Base-by-base conservation (phyloP, 2,888 invertebrate genomes). In the Beris chalybata region DNA sequence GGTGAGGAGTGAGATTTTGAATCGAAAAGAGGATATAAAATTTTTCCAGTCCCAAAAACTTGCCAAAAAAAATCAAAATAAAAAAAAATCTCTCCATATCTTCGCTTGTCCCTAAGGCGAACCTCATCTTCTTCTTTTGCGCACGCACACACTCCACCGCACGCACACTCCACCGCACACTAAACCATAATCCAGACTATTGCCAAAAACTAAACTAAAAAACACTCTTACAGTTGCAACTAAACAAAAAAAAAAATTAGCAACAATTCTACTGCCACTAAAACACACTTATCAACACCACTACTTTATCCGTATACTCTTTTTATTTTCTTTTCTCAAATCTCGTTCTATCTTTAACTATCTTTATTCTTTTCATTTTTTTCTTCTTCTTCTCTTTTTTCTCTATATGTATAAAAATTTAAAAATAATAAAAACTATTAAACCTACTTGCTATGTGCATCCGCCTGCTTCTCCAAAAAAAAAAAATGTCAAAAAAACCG, bases 1-100 rank as follows among this genome's bases (percentile, higher is more conserved):
- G 92, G 94, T 95, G 85, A 93, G 93, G 58, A 50, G 57, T 53
- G 58, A 43, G n/a, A 15, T 13, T 43, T 56, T 15, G 31, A 53
- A 53, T 30, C 9, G n/a, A n/a, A 31, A 31, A 54, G 43, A 56
- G 56, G 56, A 56, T 56, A 38, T 43, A 56, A 56, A 56, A 56
- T 13, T 38, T 38, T 38, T 38, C 9, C 9, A 38, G 9, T 48
- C 15, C 48, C 38, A 43, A 52, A 50, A 31, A 1, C 3, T 22
- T 22, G 3, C 22, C 22, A 22, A 22, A 22, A 3, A 52, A 43
- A 43, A 54, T n/a, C 45, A 64, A 47, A n/a, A 52, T 29, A 47
- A 29, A 30, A 32, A 32, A 56, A 12, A 12, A 63, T 11, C 45
- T 53, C 29, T 55, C 11, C 13, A 55, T 56, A 58, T 53, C n/a